Percentiles rank a stretch among this genome's conserved stretches.
Conservation (phyloP, 2,888 invertebrate species). For the Buathra laborator region DNA sequence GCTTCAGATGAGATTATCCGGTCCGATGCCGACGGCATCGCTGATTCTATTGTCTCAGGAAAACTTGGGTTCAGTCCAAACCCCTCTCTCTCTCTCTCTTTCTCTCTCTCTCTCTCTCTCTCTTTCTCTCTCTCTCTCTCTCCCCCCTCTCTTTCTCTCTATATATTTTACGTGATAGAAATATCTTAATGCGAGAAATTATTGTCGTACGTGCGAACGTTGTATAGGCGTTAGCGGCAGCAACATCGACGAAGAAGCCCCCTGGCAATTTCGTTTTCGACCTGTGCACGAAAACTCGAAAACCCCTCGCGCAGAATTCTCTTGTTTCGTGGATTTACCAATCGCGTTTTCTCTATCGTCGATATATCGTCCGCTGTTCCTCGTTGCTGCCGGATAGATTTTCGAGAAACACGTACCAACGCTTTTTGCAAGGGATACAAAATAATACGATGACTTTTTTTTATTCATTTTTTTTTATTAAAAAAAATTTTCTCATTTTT, state of each 20-base stretch:
- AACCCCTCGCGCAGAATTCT: conserved; percentile 41
- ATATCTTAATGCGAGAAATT: conserved; percentile 71
- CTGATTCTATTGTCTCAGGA: conserved; percentile 71
- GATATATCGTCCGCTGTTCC: conserved; percentile 30
- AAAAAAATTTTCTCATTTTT: too few relatives aligned
- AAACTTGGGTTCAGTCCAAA: conserved; percentile 62
- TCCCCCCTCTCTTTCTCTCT: too few relatives aligned
- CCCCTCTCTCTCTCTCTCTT: conserved; percentile 1
- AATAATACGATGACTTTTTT: too few relatives aligned
- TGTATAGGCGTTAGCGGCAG: conserved; percentile 1
- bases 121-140: too few relatives aligned
- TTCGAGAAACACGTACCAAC: conserved; percentile 48
- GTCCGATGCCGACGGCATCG: conserved; percentile 68
- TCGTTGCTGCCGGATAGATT: conserved; percentile 39
- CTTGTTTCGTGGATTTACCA: conserved; percentile 47
- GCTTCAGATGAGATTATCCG: conserved; percentile 71
- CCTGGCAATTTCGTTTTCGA: conserved; percentile 62
- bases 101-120: too few relatives aligned
- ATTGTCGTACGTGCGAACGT: conserved; percentile 69
- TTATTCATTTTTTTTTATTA: too few relatives aligned
- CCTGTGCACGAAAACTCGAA: conserved; percentile 45
- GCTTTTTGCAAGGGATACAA: not conserved
- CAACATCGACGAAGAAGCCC: conserved; percentile 42
- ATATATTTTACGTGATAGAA: conserved; percentile 74
- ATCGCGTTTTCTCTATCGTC: conserved; percentile 43